phyloP scores from a whole-genome alignment of 2,797 vertebrate genomes.

The Mionectes olivaceus region DNA sequence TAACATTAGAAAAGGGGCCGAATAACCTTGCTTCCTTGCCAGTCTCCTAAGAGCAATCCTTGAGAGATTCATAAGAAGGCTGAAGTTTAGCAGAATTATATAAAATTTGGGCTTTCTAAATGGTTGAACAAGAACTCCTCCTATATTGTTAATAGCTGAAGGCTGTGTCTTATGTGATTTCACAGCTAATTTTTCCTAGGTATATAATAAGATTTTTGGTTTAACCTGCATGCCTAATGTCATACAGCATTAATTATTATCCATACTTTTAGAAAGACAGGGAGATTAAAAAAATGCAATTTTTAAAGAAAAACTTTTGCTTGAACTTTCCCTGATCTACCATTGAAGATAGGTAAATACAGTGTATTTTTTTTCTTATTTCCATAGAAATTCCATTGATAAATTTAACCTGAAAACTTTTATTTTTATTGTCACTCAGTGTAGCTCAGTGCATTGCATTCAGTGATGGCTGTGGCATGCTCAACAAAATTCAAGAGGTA shows the following conservation, averaged over 20 bases:
- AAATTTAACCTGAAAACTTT: not conserved
- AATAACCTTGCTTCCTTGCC: not conserved
- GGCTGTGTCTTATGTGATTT: slow-evolving; percentile 22
- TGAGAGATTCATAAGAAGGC: not conserved
- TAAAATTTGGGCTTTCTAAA: slow-evolving; percentile 33
- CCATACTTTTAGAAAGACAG: slow-evolving; percentile 8
- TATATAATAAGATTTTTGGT: slow-evolving; percentile 49
- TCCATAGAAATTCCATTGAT: not conserved
- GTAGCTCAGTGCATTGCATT: not conserved
- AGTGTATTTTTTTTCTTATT: not conserved
- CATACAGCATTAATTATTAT: slow-evolving; percentile 52
- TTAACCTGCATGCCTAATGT: slow-evolving; percentile 24
- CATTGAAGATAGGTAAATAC: not conserved
- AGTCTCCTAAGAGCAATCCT: not conserved
- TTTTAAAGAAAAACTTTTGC: not conserved
- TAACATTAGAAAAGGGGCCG: not conserved
- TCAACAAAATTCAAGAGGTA: not conserved
- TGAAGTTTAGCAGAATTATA: slow-evolving; percentile 11
- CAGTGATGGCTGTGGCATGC: not conserved
- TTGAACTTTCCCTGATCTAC: not conserved
- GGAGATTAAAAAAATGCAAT: not conserved
- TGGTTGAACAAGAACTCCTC: not conserved
- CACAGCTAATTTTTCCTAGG: slow-evolving; percentile 52
- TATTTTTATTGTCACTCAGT: fast-evolving
- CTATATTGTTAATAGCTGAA: slow-evolving; percentile 37